phyloP scores from a whole-genome alignment of 2,888 invertebrate genomes.

The Luffia ferchaultella region DNA sequence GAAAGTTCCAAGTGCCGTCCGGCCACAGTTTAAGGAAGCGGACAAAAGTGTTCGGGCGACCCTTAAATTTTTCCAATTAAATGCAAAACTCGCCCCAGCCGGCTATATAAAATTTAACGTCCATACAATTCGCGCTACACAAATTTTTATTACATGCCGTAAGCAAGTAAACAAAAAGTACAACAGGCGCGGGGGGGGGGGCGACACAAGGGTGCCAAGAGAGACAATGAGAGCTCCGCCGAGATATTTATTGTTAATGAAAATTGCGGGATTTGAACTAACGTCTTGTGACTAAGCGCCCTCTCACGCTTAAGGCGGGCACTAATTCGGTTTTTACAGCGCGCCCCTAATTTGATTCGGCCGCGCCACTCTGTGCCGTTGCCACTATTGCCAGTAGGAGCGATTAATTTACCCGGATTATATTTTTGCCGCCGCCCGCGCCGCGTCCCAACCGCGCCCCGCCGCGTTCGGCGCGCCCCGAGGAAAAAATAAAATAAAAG shows the following conservation, averaged over 20 bases:
- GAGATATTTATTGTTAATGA: slow-evolving; percentile 69
- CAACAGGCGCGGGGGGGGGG: background rate
- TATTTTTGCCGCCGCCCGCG: slow-evolving; percentile 36
- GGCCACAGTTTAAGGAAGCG: slow-evolving; percentile 59
- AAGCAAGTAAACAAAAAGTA: slow-evolving; percentile 58
- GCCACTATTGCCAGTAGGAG: slow-evolving; percentile 60
- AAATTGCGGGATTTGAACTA: slow-evolving; percentile 66
- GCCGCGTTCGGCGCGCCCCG: slow-evolving; percentile 19
- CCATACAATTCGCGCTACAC: slow-evolving; percentile 65
- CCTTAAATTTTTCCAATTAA: slow-evolving; percentile 63
- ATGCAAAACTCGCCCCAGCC: slow-evolving; percentile 56
- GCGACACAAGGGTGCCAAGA: slow-evolving; percentile 66
- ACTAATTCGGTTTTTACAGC: slow-evolving; percentile 69
- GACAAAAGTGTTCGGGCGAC: slow-evolving; percentile 58
- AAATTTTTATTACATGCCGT: slow-evolving; percentile 62
- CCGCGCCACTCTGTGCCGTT: slow-evolving; percentile 58
- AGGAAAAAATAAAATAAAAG: slow-evolving; percentile 66
- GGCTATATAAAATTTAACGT: slow-evolving; percentile 64
- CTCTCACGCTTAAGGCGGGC: slow-evolving; percentile 66
- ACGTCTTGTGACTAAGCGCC: slow-evolving; percentile 68
- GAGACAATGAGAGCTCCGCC: slow-evolving; percentile 64
- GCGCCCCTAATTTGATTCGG: slow-evolving; percentile 67
- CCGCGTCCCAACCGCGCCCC: slow-evolving; percentile 26
- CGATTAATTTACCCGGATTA: slow-evolving; percentile 67
- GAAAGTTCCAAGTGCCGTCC: slow-evolving; percentile 60